Evolutionary conservation across 2,888 invertebrate genomes (phyloP).

Genomic region (Prostheceraeus crozeri): DNA sequence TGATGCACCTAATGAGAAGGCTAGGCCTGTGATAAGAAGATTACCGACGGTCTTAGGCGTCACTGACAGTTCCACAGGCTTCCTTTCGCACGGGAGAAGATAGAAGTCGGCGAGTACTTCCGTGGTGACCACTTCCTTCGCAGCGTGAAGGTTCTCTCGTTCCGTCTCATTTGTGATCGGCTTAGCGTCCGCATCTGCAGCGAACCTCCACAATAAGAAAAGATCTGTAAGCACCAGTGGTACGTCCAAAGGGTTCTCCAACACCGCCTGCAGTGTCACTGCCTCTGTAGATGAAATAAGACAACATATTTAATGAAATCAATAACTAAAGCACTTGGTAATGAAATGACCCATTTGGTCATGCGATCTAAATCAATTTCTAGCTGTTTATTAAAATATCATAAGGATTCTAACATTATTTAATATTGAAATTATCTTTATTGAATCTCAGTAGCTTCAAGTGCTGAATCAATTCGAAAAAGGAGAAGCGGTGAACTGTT

Average conservation of each 20-base stretch:
- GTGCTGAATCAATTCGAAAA: too few relatives aligned
- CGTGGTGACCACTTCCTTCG: slow-evolving; percentile 33
- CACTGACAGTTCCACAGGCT: slow-evolving; percentile 63
- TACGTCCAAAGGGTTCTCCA: slow-evolving; percentile 71
- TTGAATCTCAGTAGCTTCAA: too few relatives aligned
- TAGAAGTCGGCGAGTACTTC: slow-evolving; percentile 33
- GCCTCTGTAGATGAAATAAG: slow-evolving; percentile 65
- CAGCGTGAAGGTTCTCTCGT: slow-evolving; percentile 2
- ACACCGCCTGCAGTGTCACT: slow-evolving; percentile 68
- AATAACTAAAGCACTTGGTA: too few relatives aligned
- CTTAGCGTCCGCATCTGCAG: slow-evolving; percentile 39
- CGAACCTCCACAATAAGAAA: slow-evolving; percentile 68
- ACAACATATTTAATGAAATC: too few relatives aligned
- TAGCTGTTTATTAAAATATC: too few relatives aligned
- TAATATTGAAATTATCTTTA: too few relatives aligned
- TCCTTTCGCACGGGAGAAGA: slow-evolving; percentile 34
- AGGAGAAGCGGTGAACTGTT: too few relatives aligned
- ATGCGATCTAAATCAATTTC: too few relatives aligned
- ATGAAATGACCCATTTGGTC: too few relatives aligned
- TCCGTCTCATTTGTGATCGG: slow-evolving; percentile 47
- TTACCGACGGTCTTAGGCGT: slow-evolving; percentile 69
- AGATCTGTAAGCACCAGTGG: slow-evolving; percentile 66
- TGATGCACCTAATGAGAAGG: slow-evolving; percentile 61
- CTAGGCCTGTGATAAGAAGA: slow-evolving; percentile 68
- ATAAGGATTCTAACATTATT: too few relatives aligned